phyloP scores from a whole-genome alignment of 2,797 vertebrate species.

The Siniperca undulata region DNA sequence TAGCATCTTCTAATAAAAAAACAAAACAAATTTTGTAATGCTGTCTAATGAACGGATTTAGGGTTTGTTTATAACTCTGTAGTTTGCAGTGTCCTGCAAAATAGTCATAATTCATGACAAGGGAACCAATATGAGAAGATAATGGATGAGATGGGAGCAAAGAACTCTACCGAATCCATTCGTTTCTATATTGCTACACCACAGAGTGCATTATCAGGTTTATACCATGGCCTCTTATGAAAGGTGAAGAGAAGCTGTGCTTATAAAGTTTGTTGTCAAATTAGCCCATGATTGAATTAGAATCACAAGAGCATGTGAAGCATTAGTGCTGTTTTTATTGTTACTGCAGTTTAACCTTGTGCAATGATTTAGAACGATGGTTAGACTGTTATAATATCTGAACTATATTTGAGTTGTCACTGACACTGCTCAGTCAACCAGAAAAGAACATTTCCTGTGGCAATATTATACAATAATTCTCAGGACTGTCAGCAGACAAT shows the following conservation, averaged over 20 bases:
- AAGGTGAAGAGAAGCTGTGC: neutral
- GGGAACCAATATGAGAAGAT: neutral
- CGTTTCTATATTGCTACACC: neutral
- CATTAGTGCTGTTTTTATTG: neutral
- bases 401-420: neutral
- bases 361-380: neutral
- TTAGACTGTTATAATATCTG: neutral
- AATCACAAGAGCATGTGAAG: neutral
- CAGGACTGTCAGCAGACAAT: neutral
- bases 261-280: neutral
- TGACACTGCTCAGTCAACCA: neutral
- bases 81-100: neutral
- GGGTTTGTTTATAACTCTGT: neutral
- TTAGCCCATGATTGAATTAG: neutral
- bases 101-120: constrained; percentile 1
- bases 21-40: neutral
- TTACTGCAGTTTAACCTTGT: neutral
- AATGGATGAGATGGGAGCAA: neutral
- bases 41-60: neutral
- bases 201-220: neutral
- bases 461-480: neutral
- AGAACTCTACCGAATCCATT: neutral
- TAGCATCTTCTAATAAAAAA: neutral
- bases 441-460: neutral
- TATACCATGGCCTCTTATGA: neutral